Evolutionary conservation across 2,113 vertebrate species (phyloP), one percentile per base, ranked within the genome.

Genomic region (Nanorana parkeri): DNA sequence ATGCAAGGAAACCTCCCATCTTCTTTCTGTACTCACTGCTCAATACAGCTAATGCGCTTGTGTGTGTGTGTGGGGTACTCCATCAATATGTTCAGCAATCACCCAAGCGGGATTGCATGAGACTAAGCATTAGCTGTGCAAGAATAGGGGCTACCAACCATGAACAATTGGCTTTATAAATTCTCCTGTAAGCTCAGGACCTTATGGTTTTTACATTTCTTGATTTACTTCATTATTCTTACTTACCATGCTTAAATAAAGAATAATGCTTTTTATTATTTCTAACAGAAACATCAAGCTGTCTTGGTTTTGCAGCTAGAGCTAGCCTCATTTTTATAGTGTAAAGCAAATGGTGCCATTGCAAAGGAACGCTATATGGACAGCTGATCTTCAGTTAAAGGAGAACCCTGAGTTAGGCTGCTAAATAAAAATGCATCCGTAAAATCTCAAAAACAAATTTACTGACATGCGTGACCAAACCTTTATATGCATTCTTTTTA

Each of bases 31-130:
- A 24, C 17, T 78, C 82, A 0, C 0, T 84, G 28, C 83, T 86
- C 77, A 84, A 79, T 71, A 85, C 54, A 36, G 11, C 51, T 60
- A 64, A 28, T 77, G 5, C 5, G 29, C 5, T 3, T 36, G 32
- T 36, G 32, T 36, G 2, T 56, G 63, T 0, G 36, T 56, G 26
- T 23, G 32, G 68, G 0, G 76, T 84, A 2, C 26, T 83, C 85
- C 82, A 65, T 89, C 85, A 47, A 72, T 81, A 1, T 73, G 68
- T 72, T 80, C n/a, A 20, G 82, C 86, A 83, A 87, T 81, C 1
- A 4, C 85, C 84, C 77, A 77, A 84, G 63, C 41, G 81, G 78
- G 51, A 85, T 87, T 80, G 71, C 23, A 54, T 24, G 67, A 69
- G 47, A 60, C 89, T 83, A 66, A 60, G 61, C 80, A 79, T 65